Evolutionary conservation across 2,113 vertebrate genomes (phyloP), one percentile per base, ranked within the genome.

Genomic region (Tor tambroides): DNA sequence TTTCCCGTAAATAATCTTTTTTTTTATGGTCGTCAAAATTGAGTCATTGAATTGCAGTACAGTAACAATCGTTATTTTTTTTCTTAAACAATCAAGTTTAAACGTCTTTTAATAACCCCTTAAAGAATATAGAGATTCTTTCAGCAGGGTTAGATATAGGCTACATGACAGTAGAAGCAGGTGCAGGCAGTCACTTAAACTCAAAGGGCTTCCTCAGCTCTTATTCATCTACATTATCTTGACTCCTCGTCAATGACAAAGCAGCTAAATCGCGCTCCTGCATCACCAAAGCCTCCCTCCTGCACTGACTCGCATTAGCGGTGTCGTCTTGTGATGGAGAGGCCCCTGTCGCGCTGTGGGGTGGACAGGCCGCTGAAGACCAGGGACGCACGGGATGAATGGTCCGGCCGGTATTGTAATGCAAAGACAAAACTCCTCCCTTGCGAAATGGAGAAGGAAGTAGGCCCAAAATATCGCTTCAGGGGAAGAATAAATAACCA

Each of bases 331-430:
- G 83, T 91, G 90, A 83, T 88, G 84, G 90, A 92, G 92, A 92
- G 86, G 89, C 90, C 90, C 85, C 7, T 79, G 92, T 92, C 91
- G 92, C 90, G 93, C 80, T 83, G 90, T 77, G 94, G 91, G 90
- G 88, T 91, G 93, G 93, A 92, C 87, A 91, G 94, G 93, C 94
- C 93, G 94, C 93, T 94, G 86, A 93, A 93, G 93, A 90, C 88
- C 91, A 32, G 83, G 63, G 65, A 79, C 30, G 51, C 90, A 90
- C 87, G 91, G 91, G 92, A 94, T 95, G 94, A 95, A 93, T 93
- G 91, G 91, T 88, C 71, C 90, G 91, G 93, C 92, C 91, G 92
- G 91, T 92, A 94, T 94, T 95, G 94, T 93, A 94, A 95, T 94
- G 94, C 94, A 92, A 88, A 92, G 92, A 67, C 80, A 63, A 84